Base-by-base conservation (phyloP, 2,888 invertebrate species). In the Phaonia tiefii region DNA sequence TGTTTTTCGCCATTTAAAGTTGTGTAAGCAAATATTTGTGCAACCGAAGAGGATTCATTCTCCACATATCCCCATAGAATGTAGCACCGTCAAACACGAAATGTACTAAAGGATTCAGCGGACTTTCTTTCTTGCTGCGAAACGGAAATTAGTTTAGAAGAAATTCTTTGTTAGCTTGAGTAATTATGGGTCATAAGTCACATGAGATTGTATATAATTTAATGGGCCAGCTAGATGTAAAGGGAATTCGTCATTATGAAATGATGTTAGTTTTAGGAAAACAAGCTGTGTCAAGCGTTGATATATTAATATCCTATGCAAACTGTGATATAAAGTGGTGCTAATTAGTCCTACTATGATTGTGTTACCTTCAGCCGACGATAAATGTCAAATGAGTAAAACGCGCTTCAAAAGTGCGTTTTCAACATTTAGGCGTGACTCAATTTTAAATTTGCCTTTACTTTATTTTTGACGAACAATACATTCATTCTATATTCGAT, bases 11-110 rank as follows among this genome's bases (percentile, higher is more conserved):
- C 56, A 42, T 15, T 22, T 63, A 42, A 42, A 63, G 63, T 63
- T 63, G 42, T 22, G 63, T 22, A 20, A 42, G 63, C 63, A 20
- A 63, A 63, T 63, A 63, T 63, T 63, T 63, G 31, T 31, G 31
- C 31, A 31, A 17, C 63, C 31, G 15, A 17, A 37, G 63, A 20
- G 42, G 42, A 20, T 63, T 63, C 31, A 63, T 63, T 11, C 42
- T 22, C 22, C 42, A 17, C 13, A 26, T 63, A 37, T 15, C n/a
- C n/a, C 11, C 22, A 22, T 51, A 20, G 17, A 1, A 17, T 60
- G 2, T 63, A 4, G 1, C 8, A 42, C 11, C 13, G 20, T 1
- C 13, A 39, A 39, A 63, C 11, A 11, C 2, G n/a, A 63, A 22
- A 25, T 46, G 20, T 17, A 20, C 17, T 15, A 22, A 22, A 63